Percentiles rank a stretch among this genome's conserved stretches.
These are phyloP conservation scores for Phacellophora camtschatica DNA, from an alignment of 30 jellyfish, hydroid and myxozoan genomes.

Conservation along the genomic window DNA sequence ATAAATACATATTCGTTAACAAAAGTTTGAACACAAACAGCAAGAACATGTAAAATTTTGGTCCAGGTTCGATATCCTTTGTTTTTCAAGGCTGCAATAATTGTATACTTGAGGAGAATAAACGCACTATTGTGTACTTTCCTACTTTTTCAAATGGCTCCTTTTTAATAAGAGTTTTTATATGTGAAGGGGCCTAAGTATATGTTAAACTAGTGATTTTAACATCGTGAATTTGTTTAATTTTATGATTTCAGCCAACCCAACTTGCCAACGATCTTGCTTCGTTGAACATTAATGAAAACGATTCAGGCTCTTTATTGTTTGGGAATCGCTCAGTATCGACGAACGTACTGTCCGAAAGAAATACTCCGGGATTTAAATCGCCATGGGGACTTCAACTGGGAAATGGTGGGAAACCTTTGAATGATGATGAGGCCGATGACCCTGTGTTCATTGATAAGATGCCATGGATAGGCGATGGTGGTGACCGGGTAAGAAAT, in stretches of 20 bases:
- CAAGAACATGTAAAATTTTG: no score
- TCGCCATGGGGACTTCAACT: constrained; percentile 70
- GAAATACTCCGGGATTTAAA: constrained; percentile 68
- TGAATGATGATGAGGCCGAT: constrained; percentile 47
- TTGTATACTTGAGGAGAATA: no score
- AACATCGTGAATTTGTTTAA: no score
- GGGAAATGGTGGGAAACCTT: constrained; percentile 14
- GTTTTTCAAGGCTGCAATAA: no score
- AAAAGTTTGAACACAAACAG: no score
- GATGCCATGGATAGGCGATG: constrained; percentile 73
- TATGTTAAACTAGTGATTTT: no score
- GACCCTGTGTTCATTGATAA: constrained; percentile 68
- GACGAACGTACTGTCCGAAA: constrained; percentile 47
- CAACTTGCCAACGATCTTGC: constrained; percentile 59
- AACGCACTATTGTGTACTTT: no score
- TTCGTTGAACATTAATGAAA: constrained; percentile 35
- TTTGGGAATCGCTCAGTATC: constrained; percentile 73
- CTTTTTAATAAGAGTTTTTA: no score
- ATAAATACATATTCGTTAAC: no score
- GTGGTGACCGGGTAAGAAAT: constrained; percentile 72
- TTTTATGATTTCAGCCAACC: constrained; percentile 70
- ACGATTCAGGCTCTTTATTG: constrained; percentile 32
- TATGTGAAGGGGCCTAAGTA: no score
- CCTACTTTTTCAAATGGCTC: no score
- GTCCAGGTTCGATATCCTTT: no score